A percentile compares a stretch with the other conserved stretches of the same genome.
These are phyloP conservation scores for Drosophila meridiana DNA, from an alignment of 2,888 invertebrate genomes.

Conservation along the genomic window DNA sequence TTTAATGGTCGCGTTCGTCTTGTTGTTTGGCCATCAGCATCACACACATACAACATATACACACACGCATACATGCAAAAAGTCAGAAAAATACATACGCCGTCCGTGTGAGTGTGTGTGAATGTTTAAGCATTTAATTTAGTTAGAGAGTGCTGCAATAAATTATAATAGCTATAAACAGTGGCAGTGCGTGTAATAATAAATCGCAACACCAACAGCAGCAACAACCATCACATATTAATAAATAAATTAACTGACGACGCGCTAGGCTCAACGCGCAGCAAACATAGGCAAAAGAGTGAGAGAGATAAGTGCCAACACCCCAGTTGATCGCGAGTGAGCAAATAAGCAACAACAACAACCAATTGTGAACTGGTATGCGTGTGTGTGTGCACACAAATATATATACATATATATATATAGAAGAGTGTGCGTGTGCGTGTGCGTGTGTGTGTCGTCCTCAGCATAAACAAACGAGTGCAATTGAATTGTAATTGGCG, in stretches of 20 bases:
- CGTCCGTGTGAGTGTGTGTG: conserved; percentile 30
- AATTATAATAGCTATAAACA: conserved; percentile 39
- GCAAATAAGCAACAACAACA: conserved; percentile 60
- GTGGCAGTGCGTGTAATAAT: conserved; percentile 25
- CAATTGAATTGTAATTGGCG: conserved; percentile 63
- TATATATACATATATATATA: conserved; percentile 4
- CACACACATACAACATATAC: conserved; percentile 49
- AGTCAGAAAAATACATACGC: conserved; percentile 51
- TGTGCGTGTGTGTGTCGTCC: conserved; percentile 40
- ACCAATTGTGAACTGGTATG: conserved; percentile 19
- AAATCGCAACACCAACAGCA: conserved; percentile 31
- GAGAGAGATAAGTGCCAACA: conserved; percentile 71
- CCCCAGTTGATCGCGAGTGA: conserved; percentile 65
- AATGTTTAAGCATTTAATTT: conserved; percentile 65
- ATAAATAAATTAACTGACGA: conserved; percentile 51
- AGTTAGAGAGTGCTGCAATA: conserved; percentile 50
- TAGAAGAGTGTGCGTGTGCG: conserved; percentile 14
- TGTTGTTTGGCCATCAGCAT: conserved; percentile 70
- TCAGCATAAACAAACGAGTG: conserved; percentile 70
- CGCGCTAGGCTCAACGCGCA: conserved; percentile 42
- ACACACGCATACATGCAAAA: conserved; percentile 39
- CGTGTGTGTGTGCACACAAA: conserved; percentile 7
- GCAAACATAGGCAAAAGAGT: conserved; percentile 38
- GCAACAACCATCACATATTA: conserved; percentile 37
- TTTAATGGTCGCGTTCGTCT: conserved; percentile 46